Evolutionary conservation across 1,140 invertebrate genomes (phyloP), one percentile per base, ranked within the genome.

Genomic region (Temnothorax curvispinosus): DNA sequence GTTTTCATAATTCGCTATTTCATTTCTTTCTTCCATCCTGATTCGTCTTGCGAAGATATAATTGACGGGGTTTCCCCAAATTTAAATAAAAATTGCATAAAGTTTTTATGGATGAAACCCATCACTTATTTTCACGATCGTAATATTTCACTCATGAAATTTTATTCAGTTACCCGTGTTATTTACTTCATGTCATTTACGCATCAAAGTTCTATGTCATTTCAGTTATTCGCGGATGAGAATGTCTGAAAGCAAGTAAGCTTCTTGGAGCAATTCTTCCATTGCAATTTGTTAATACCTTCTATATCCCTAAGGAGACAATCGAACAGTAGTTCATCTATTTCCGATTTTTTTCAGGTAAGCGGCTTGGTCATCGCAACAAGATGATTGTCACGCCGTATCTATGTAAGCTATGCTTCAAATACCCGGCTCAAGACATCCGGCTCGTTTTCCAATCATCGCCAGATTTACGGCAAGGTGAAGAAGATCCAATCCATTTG

Each of bases 401-500:
- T 78, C 91, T 85, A 50, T 93, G 92, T 80, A 75, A 38, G n/a
- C 27, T 27, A 27, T 94, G 91, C 77, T 86, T 81, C 13, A 93
- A 93, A 41, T 90, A 81, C 69, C 88, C 27, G 27, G 27, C 27
- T 92, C 32, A 93, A 91, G 71, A 91, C 78, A 2, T 67, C 78
- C 6, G 86, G 87, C 69, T 90, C 88, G 1, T 88, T 84, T 27
- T 72, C 80, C 27, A 81, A 87, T 15, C 92, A 92, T 81, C 69
- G 82, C 0, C 88, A 69, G 18, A 85, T 82, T 44, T 96, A 95
- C 84, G 96, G 96, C 60, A 95, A 95, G 64, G 95, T 95, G 81
- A 95, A 96, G 62, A 95, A 94, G 86, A 96, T 94, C 89, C 90
- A 93, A 62, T 96, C 96, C 89, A 85, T 81, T 13, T 91, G 93